Conservation (phyloP, 1,140 invertebrate species). For the Drosophila ananassae region DNA sequence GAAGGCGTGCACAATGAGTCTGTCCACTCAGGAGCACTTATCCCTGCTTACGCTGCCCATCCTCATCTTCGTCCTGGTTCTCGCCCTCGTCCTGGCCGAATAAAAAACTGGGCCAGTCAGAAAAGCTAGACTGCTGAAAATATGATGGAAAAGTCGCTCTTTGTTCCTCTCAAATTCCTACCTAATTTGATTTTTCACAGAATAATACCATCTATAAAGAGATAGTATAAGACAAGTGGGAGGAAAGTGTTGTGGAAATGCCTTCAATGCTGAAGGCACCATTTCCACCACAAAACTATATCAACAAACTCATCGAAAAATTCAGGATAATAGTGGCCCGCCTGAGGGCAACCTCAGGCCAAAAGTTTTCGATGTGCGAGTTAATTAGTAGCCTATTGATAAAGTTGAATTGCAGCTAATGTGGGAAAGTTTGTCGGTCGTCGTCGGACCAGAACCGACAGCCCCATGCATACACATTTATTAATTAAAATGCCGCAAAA, state of each 20-base stretch:
- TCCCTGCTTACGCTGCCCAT: conserved; percentile 44
- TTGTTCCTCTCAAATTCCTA: neutral
- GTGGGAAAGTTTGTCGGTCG: conserved; percentile 32
- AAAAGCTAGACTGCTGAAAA: conserved; percentile 26
- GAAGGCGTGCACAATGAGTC: conserved; percentile 33
- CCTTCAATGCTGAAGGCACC: conserved; percentile 20
- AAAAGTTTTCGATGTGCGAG: conserved; percentile 34
- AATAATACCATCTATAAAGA: no score
- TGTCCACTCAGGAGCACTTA: conserved; percentile 45
- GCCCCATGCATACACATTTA: conserved; percentile 45
- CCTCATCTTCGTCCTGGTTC: neutral
- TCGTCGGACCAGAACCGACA: conserved; percentile 5
- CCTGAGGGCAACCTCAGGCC: neutral
- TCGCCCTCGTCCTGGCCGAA: neutral
- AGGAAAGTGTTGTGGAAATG: conserved; percentile 19
- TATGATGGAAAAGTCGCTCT: conserved; percentile 50
- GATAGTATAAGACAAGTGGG: no score
- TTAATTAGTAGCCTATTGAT: conserved; percentile 79
- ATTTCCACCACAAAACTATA: conserved; percentile 39
- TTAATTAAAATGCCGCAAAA: conserved; percentile 78
- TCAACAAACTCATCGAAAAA: conserved; percentile 56
- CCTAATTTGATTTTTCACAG: neutral
- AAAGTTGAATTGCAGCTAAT: conserved; percentile 69
- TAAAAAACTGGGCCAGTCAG: conserved; percentile 5
- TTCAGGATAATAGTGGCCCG: neutral